A percentile compares a stretch with the other conserved stretches of the same genome.
phyloP scores from a whole-genome alignment of 1,140 invertebrate genomes.

The Scaptodrosophila lebanonensis region DNA sequence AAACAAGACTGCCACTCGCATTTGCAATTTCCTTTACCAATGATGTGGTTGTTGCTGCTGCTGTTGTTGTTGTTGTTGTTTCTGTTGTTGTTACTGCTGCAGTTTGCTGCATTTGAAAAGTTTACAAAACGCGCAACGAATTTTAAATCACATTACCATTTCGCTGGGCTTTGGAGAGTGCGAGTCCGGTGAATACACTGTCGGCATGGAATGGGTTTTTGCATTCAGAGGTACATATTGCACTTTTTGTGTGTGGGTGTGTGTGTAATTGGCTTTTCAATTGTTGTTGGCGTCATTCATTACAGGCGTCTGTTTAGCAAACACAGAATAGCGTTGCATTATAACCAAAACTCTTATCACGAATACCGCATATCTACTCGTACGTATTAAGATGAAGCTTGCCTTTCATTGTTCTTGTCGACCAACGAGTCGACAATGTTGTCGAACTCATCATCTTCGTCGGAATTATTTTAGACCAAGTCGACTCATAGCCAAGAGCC shows the following conservation, averaged over 20 bases:
- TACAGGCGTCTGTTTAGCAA: constrained; percentile 20
- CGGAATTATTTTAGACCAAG: no score
- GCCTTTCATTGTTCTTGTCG: no score
- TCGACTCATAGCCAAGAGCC: no score
- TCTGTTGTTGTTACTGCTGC: neutral
- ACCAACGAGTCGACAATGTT: no score
- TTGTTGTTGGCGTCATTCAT: constrained; percentile 21
- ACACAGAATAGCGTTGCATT: no score
- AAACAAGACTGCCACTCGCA: constrained; percentile 14
- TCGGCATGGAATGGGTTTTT: neutral
- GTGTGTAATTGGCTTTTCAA: constrained; percentile 52
- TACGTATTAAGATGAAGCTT: no score
- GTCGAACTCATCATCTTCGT: no score
- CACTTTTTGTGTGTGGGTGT: constrained; percentile 61
- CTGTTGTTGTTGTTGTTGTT: constrained; percentile 9
- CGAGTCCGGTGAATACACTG: no score
- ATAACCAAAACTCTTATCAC: no score
- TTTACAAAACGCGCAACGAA: constrained; percentile 46
- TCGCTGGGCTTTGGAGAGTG: neutral
- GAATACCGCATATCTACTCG: no score
- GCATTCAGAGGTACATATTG: no score
- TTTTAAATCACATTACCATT: constrained; percentile 50
- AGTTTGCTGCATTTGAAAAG: constrained; percentile 45
- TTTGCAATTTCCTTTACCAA: no score
- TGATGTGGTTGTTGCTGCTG: neutral